Percentiles rank a stretch among this genome's conserved stretches.
phyloP scores from a whole-genome alignment of 2,113 vertebrate species.

The Sapayoa aenigma region DNA sequence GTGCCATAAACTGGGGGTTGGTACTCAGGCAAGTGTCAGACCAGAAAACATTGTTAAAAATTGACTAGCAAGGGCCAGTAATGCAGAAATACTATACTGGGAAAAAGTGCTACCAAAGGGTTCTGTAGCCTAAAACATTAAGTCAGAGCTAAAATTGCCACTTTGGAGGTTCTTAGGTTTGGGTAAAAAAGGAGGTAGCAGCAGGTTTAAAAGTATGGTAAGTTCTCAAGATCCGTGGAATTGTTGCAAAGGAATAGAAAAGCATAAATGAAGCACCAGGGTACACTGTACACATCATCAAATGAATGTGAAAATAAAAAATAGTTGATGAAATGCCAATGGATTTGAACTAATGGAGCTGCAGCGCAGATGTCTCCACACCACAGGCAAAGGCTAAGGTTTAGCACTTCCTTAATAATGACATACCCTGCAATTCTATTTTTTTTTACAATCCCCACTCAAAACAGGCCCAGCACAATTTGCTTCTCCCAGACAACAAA shows the following conservation, averaged over 20 bases:
- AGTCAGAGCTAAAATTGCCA: not conserved
- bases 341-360: not conserved
- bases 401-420: not conserved
- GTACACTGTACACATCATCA: not conserved
- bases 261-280: not conserved
- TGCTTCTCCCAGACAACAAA: not conserved
- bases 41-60: not conserved
- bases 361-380: not conserved
- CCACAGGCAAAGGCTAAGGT: not conserved
- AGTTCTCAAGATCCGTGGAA: not conserved
- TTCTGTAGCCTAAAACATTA: not conserved
- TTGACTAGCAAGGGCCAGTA: not conserved
- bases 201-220: not conserved
- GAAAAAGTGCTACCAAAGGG: not conserved
- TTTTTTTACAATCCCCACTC: not conserved
- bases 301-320: not conserved
- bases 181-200: rapidly evolving
- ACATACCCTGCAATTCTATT: not conserved
- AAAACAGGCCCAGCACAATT: not conserved
- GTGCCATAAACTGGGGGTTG: not conserved
- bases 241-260: not conserved
- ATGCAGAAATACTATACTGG: not conserved
- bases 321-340: not conserved
- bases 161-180: not conserved
- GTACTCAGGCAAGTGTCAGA: not conserved